Evolutionary conservation across 2,888 invertebrate species (phyloP).

Genomic region (Hylaea fasciaria): DNA sequence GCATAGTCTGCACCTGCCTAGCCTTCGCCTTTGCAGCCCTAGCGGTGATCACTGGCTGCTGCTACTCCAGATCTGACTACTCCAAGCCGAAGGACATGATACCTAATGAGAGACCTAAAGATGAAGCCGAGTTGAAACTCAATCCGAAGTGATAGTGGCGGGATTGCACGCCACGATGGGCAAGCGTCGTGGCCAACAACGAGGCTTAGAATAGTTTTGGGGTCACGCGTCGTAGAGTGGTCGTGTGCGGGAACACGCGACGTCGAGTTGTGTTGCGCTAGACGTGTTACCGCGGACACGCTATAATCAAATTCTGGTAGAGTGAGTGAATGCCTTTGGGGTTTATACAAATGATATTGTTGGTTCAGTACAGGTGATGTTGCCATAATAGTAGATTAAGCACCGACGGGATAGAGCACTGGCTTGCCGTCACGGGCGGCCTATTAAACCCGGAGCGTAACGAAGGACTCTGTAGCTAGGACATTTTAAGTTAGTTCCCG

Average conservation of each 20-base stretch:
- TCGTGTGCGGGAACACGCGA: too few species aligned
- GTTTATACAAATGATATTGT: constrained; percentile 16
- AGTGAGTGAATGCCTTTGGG: neutral
- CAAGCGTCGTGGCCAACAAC: neutral
- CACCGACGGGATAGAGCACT: too few species aligned
- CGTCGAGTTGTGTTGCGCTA: neutral
- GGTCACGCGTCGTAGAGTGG: too few species aligned
- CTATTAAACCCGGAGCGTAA: too few species aligned
- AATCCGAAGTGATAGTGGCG: constrained; percentile 59
- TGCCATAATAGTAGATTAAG: constrained; percentile 30
- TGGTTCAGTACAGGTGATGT: constrained; percentile 35
- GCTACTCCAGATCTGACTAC: constrained; percentile 54
- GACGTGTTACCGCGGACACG: neutral
- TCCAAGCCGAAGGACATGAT: constrained; percentile 53
- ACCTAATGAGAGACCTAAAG: constrained; percentile 50
- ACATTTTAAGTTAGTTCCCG: too few species aligned
- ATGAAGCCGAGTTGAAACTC: constrained; percentile 71
- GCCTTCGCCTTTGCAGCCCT: constrained; percentile 82
- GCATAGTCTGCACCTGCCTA: constrained; percentile 63
- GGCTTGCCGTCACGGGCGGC: too few species aligned
- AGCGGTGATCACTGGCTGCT: constrained; percentile 70
- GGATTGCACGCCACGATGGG: neutral
- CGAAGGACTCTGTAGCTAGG: too few species aligned
- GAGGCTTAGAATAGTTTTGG: constrained; percentile 9
- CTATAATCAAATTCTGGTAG: neutral